These are phyloP conservation scores for Anthrax anthrax DNA, from an alignment of 2,888 invertebrate genomes.

Conservation along the genomic window DNA sequence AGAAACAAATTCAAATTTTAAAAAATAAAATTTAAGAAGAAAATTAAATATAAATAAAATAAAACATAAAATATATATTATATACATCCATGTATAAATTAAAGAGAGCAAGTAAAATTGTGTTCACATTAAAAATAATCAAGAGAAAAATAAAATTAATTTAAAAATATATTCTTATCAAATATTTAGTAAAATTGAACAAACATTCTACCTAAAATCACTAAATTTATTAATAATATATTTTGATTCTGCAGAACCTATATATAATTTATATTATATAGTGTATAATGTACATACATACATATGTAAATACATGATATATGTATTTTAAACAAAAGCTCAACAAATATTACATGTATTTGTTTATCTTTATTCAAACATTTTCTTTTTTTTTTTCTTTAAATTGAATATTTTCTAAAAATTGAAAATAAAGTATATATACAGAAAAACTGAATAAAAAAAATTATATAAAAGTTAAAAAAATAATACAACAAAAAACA, in stretches of 20 bases:
- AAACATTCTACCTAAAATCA: conserved; percentile 9
- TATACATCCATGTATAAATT: no score
- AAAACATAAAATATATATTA: no score
- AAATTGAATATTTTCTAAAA: background rate
- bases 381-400: background rate
- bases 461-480: background rate
- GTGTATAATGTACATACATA: conserved; percentile 1
- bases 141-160: no score
- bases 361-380: no score
- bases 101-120: no score
- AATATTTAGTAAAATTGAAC: conserved; percentile 3
- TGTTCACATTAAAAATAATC: no score
- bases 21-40: no score
- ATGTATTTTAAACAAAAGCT: conserved; percentile 1
- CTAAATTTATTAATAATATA: conserved; percentile 8
- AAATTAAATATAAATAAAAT: no score
- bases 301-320: background rate
- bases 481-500: no score
- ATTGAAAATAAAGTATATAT: background rate
- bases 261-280: no score
- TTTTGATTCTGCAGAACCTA: conserved; percentile 20
- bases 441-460: background rate
- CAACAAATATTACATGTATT: conserved; percentile 2
- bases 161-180: no score
- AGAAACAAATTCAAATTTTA: no score